Evolutionary conservation across 1,140 invertebrate genomes (phyloP).

Genomic region (Mercenaria mercenaria): DNA sequence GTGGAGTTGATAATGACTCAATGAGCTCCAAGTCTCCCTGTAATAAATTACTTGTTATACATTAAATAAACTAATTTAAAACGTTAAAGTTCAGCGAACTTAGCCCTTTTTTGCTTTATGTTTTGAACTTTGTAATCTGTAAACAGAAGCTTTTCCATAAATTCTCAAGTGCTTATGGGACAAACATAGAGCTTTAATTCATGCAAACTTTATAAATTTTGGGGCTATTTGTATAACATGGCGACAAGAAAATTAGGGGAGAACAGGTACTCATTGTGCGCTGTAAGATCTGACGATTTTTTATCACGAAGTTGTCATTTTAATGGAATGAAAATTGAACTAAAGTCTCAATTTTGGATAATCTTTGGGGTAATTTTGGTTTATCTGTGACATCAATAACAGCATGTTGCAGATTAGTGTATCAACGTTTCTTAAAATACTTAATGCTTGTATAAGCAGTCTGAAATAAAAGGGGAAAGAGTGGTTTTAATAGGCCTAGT

Average conservation of each 20-base stretch:
- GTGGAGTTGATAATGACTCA: too few relatives aligned
- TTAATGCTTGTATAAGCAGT: background rate
- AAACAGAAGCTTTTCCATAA: slow-evolving; percentile 10
- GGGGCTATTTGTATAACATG: background rate
- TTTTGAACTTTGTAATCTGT: background rate
- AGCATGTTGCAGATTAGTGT: background rate
- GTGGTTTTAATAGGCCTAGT: background rate
- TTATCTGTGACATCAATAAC: background rate
- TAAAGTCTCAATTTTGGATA: background rate
- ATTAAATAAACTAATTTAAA: too few relatives aligned
- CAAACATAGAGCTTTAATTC: background rate
- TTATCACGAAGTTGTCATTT: slow-evolving; percentile 11
- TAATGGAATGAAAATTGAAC: background rate
- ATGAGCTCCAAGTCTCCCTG: too few relatives aligned
- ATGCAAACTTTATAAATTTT: background rate
- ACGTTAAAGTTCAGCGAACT: too few relatives aligned
- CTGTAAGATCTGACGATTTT: background rate
- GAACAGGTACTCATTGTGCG: background rate
- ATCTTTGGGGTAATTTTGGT: background rate
- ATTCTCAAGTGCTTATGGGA: background rate
- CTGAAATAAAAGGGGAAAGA: background rate
- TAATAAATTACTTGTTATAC: too few relatives aligned
- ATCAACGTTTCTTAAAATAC: background rate
- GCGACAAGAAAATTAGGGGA: background rate
- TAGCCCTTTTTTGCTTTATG: background rate